Conservation (phyloP, 2,113 vertebrate species). For the Ageneiosus marmoratus region DNA sequence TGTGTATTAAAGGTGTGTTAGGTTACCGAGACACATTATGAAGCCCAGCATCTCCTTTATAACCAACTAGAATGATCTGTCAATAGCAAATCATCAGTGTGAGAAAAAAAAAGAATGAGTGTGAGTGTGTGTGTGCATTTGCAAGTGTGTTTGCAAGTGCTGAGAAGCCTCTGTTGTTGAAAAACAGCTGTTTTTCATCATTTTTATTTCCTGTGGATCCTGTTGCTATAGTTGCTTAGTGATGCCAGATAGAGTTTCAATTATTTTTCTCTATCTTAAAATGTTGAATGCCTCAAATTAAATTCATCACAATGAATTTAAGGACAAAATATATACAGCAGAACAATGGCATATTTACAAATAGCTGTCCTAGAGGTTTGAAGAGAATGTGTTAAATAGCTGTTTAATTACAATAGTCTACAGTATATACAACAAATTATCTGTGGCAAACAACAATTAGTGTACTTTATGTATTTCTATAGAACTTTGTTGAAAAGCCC, state of each 20-base stretch:
- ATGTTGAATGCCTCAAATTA: neutral
- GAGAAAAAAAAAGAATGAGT: neutral
- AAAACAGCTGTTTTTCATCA: neutral
- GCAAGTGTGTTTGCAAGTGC: neutral
- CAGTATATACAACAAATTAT: too few relatives aligned
- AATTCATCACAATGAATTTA: neutral
- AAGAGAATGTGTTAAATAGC: too few relatives aligned
- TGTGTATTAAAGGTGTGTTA: too few relatives aligned
- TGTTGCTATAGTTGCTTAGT: slow-evolving; percentile 6
- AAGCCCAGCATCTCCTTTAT: slow-evolving; percentile 11
- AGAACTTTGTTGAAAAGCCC: too few relatives aligned
- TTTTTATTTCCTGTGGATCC: neutral
- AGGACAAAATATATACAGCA: too few relatives aligned
- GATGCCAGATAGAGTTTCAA: neutral
- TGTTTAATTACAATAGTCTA: too few relatives aligned
- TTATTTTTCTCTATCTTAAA: neutral
- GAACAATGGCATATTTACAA: too few relatives aligned
- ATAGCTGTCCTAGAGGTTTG: too few relatives aligned
- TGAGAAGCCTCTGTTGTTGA: neutral
- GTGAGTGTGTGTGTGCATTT: slow-evolving; percentile 17
- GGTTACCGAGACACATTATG: neutral
- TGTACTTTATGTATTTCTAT: too few relatives aligned
- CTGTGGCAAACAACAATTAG: too few relatives aligned
- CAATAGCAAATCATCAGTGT: neutral
- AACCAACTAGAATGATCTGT: slow-evolving; percentile 1